Conservation (phyloP, 2,113 vertebrate genomes). For the Catharus fuscescens region DNA sequence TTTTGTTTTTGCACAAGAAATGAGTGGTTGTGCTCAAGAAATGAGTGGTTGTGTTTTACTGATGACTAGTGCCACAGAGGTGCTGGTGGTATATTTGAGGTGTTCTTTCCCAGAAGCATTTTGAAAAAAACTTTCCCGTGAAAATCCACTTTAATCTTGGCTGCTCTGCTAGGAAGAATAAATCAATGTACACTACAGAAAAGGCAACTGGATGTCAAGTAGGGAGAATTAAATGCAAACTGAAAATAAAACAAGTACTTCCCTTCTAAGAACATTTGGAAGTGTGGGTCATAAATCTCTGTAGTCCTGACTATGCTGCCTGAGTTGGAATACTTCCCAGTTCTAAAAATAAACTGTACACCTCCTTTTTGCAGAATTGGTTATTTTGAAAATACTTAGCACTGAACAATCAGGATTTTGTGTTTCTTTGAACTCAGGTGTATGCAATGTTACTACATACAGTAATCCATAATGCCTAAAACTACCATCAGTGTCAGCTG, state of each 20-base stretch:
- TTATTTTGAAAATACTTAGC: background rate
- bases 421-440: background rate
- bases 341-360: background rate
- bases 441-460: accelerated
- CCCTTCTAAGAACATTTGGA: background rate
- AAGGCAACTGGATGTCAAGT: background rate
- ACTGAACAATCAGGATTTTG: background rate
- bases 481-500: background rate
- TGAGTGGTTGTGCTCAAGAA: background rate
- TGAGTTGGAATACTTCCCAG: background rate
- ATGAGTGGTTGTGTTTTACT: background rate
- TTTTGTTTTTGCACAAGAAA: background rate
- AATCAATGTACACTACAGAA: background rate
- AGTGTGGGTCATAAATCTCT: background rate
- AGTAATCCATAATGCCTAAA: background rate
- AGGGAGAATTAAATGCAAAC: background rate
- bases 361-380: background rate
- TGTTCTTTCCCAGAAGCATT: background rate
- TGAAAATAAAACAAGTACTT: background rate
- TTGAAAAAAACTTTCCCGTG: background rate
- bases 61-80: background rate
- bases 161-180: background rate
- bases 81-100: background rate
- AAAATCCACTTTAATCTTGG: background rate
- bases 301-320: background rate